phyloP scores from a whole-genome alignment of 2,797 vertebrate genomes.

The Amphiprion clarkii region DNA sequence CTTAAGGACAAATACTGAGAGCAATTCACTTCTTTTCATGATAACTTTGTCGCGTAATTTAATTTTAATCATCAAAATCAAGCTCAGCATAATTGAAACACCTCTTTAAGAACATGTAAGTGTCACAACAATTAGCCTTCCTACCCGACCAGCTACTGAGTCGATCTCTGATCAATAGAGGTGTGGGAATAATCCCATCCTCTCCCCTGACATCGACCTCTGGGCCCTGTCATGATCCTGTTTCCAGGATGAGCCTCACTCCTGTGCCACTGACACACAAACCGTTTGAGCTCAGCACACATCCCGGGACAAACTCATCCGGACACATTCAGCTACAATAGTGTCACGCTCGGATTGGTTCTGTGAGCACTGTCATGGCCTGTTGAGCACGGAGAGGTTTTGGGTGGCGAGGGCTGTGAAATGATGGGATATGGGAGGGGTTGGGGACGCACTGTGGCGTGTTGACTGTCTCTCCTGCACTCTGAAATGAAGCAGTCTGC shows the following conservation, averaged over 20 bases:
- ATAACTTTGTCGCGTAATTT: neutral
- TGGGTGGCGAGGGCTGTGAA: constrained; percentile 71
- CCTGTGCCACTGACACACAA: constrained; percentile 56
- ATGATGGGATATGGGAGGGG: constrained; percentile 27
- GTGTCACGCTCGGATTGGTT: constrained; percentile 75
- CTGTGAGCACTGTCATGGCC: constrained; percentile 77
- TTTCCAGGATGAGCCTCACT: constrained; percentile 64
- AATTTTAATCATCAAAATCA: neutral
- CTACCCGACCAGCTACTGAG: neutral
- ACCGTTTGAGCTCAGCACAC: constrained; percentile 63
- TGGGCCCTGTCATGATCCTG: constrained; percentile 49
- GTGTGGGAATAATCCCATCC: constrained; percentile 55
- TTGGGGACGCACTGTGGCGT: constrained; percentile 3
- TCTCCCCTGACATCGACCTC: constrained; percentile 34
- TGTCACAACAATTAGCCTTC: neutral
- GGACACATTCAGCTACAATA: constrained; percentile 74
- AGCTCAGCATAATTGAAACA: neutral
- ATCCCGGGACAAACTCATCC: constrained; percentile 64
- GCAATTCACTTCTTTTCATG: neutral
- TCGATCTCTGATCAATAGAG: constrained; percentile 38
- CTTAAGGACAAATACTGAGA: constrained; percentile 2
- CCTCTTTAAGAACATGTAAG: neutral
- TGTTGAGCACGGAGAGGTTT: constrained; percentile 79
- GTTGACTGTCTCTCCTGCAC: constrained; percentile 38
- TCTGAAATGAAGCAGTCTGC: constrained; percentile 33